These are phyloP conservation scores for Drosophila ironensis DNA, from an alignment of 1,140 invertebrate genomes.

Conservation along the genomic window DNA sequence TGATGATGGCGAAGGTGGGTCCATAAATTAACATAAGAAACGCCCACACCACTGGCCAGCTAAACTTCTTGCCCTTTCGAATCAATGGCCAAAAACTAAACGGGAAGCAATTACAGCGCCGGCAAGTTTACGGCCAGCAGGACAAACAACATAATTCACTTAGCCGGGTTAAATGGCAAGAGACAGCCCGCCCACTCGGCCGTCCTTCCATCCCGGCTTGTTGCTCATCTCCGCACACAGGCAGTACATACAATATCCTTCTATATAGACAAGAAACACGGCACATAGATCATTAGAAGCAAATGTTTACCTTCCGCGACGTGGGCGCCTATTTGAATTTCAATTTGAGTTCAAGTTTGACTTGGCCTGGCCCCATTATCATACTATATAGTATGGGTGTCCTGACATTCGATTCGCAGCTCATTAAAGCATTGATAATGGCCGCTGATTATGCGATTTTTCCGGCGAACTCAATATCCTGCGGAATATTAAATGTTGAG, in stretches of 20 bases:
- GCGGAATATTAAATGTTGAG: background rate
- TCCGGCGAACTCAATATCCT: background rate
- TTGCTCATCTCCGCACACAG: background rate
- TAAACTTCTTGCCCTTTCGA: slow-evolving; percentile 35
- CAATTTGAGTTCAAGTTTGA: background rate
- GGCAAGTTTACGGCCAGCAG: slow-evolving; percentile 5
- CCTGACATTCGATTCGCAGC: slow-evolving; percentile 13
- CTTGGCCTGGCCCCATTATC: background rate
- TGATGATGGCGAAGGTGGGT: slow-evolving; percentile 1
- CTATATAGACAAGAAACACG: background rate
- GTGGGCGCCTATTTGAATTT: slow-evolving; percentile 31
- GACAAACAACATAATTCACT: slow-evolving; percentile 66
- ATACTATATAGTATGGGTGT: slow-evolving; percentile 3
- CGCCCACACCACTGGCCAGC: slow-evolving; percentile 27
- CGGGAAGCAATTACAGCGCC: slow-evolving; percentile 46
- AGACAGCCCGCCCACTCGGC: background rate
- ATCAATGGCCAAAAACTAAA: slow-evolving; percentile 60
- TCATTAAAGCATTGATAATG: slow-evolving; percentile 32
- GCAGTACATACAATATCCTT: background rate
- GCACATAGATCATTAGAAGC: slow-evolving; percentile 63
- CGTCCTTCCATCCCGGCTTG: background rate
- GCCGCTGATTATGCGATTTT: background rate
- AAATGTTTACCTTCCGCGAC: slow-evolving; percentile 46
- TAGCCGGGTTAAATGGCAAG: slow-evolving; percentile 23
- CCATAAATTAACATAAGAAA: slow-evolving; percentile 55